phyloP scores from a whole-genome alignment of 1,140 invertebrate genomes.

The Eufriesea mexicana region DNA sequence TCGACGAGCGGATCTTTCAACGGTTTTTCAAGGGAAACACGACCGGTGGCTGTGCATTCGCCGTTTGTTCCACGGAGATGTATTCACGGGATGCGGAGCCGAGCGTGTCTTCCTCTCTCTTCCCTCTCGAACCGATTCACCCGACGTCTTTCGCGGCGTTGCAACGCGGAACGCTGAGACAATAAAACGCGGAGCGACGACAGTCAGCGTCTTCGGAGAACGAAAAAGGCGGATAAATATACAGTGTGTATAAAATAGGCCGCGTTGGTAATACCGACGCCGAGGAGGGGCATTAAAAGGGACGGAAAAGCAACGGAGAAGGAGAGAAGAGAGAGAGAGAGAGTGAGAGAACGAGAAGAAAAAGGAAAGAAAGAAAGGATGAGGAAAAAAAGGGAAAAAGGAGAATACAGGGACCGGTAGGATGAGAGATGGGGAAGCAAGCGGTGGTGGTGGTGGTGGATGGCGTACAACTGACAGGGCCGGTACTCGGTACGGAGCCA shows the following conservation, averaged over 20 bases:
- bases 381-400: background rate
- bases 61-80: conserved; percentile 31
- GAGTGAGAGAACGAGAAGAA: background rate
- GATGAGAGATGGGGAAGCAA: conserved; percentile 12
- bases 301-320: background rate
- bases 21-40: background rate
- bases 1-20: conserved; percentile 1
- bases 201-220: conserved; percentile 42
- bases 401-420: background rate
- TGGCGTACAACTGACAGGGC: conserved; percentile 40
- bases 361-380: background rate
- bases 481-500: conserved; percentile 32
- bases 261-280: conserved; percentile 22
- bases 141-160: conserved; percentile 29
- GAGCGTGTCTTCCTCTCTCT: background rate
- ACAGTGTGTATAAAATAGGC: conserved; percentile 45
- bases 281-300: conserved; percentile 15
- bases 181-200: conserved; percentile 43
- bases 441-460: background rate
- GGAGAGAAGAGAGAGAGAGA: background rate
- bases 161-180: conserved; percentile 35
- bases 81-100: conserved; percentile 13
- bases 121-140: background rate
- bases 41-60: background rate
- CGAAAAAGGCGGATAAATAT: conserved; percentile 45